Evolutionary conservation across 2,888 invertebrate genomes (phyloP), one percentile per base, ranked within the genome.

Genomic region (Molanna angustata): DNA sequence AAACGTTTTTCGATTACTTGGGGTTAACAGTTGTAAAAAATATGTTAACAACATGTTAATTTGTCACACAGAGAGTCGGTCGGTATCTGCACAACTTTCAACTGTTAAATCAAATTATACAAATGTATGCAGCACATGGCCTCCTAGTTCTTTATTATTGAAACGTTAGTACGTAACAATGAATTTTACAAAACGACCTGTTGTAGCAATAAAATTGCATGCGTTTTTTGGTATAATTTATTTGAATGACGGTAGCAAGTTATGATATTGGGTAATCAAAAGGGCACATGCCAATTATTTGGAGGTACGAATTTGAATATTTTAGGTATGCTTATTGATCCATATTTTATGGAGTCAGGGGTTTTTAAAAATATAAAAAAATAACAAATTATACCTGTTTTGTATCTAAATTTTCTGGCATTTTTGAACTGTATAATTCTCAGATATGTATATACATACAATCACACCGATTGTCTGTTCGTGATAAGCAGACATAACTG

Each of bases 121-220:
- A 47, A 55, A 56, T 52, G 19, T 56, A 56, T 52, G 55, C 55
- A 48, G 52, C 57, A 49, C 57, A 57, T 43, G 54, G 57, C 45
- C n/a, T n/a, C n/a, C n/a, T n/a, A n/a, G n/a, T n/a, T 43, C 51
- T 48, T 47, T 49, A 32, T 49, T 35, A 40, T 44, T 27, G 19
- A 20, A 20, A 40, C 16, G 14, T 37, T 17, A 2, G n/a, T n/a
- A n/a, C n/a, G n/a, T 17, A 22, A 49, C 39, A 55, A 55, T 52
- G 43, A 22, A 22, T 32, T 44, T 14, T 35, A 42, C 49, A 52
- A 40, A 54, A 37, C 48, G 57, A 46, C 49, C 52, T 57, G 51
- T 45, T 54, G 20, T 40, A 40, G 45, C 41, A 19, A 22, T 27
- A 45, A 46, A 50, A 41, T 41, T 42, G 22, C 18, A 50, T 35